Evolutionary conservation across 2,113 vertebrate genomes (phyloP).

Genomic region (Urocolius indicus): DNA sequence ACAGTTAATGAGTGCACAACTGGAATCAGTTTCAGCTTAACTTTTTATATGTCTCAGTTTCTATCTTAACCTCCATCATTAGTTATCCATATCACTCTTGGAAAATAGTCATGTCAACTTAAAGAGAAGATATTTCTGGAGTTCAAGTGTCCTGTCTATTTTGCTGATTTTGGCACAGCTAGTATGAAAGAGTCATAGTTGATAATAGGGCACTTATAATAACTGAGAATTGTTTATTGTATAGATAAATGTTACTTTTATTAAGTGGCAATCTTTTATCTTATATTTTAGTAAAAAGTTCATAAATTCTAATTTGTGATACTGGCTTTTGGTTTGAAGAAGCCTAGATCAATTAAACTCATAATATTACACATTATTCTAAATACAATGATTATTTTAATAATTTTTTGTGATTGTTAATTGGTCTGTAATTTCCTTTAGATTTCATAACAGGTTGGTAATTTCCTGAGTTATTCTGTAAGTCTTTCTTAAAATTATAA

Average conservation of each 20-base stretch:
- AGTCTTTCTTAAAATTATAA: not conserved
- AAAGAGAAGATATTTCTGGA: not conserved
- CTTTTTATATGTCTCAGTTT: not conserved
- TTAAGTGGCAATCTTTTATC: not conserved
- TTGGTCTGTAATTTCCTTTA: not conserved
- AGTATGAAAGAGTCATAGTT: not conserved
- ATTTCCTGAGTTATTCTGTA: not conserved
- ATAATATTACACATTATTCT: not conserved
- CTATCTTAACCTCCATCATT: not conserved
- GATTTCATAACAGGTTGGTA: not conserved
- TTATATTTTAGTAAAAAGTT: not conserved
- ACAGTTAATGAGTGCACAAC: not conserved
- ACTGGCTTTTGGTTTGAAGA: not conserved
- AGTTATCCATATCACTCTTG: not conserved
- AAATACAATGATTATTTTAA: not conserved
- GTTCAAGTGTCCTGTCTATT: not conserved
- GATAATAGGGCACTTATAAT: not conserved
- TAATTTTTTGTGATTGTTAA: not conserved
- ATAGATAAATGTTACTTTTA: not conserved
- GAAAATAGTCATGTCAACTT: not conserved
- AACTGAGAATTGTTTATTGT: not conserved
- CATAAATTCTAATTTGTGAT: not conserved
- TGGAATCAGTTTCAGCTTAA: not conserved
- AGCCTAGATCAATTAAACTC: not conserved
- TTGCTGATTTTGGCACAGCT: not conserved